Conservation (phyloP, 2,888 invertebrate genomes). For the Latrodectus hesperus region DNA sequence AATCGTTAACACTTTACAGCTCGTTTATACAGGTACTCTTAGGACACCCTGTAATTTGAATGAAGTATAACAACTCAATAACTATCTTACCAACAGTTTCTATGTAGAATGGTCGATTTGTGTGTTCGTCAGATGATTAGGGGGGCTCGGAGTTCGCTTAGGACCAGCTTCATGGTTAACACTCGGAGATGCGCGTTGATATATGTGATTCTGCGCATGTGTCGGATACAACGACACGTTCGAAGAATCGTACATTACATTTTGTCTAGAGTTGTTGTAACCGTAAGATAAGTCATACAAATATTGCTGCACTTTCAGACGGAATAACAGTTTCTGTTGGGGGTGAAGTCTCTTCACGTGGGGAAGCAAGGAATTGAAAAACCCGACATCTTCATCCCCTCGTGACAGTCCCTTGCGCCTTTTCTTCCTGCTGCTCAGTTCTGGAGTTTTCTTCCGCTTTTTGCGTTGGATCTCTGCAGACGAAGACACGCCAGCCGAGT, state of each 20-base stretch:
- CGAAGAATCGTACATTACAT: background rate
- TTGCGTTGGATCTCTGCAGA: background rate
- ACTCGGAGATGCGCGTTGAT: too few species aligned
- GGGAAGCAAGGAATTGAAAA: conserved; percentile 12
- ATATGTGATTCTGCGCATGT: background rate
- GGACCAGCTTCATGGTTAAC: too few species aligned
- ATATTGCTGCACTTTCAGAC: conserved; percentile 6
- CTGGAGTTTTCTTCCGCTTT: background rate
- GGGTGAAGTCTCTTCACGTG: background rate
- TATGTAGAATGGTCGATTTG: too few species aligned
- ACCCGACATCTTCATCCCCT: conserved; percentile 11
- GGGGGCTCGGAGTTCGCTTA: too few species aligned
- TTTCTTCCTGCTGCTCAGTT: background rate
- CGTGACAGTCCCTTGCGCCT: background rate
- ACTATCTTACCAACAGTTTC: too few species aligned
- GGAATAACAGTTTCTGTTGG: background rate
- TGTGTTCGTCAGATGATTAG: too few species aligned
- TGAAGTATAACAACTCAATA: too few species aligned
- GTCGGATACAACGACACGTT: background rate
- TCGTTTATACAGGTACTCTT: too few species aligned
- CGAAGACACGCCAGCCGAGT: background rate
- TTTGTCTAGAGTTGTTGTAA: background rate
- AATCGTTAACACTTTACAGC: too few species aligned
- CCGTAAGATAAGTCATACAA: conserved; percentile 1
- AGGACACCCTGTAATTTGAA: too few species aligned